Base-by-base conservation (phyloP, 2,797 vertebrate genomes). In the Rhadinocentrus ornatus region DNA sequence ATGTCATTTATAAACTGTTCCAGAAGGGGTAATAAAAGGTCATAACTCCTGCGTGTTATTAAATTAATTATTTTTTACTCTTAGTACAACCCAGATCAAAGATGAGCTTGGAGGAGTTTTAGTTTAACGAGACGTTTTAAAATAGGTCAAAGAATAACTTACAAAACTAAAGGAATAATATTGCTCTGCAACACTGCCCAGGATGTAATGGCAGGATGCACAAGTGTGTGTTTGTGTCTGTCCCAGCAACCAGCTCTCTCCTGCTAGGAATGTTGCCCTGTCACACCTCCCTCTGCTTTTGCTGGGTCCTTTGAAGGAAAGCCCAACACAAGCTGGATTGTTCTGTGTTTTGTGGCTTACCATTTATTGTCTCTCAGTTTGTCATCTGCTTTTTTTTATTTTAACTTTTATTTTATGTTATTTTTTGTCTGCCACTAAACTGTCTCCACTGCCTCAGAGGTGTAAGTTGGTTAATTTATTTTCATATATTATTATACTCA, bases 201-300 rank as follows among this genome's bases (percentile, higher is more conserved):
- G 9, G 9, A 22, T 61, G 9, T 48, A 60, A 61, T n/a, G 31
- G 64, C 37, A 66, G 20, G 44, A 46, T 48, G 39, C 41, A 44
- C 22, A 16, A n/a, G 66, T 8, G 52, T 56, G 60, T 75, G 20
- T 69, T 48, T 64, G 48, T 55, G 50, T 71, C 54, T 85, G 72
- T 82, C 92, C 66, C 37, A 66, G 86, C 88, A 88, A 92, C 89
- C 26, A 60, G 58, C 73, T 73, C 46, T 26, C 71, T 60, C 70
- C 75, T 59, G 68, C 64, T 68, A 79, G 84, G 88, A 92, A 91
- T 90, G 90, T 78, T 73, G 76, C 69, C 64, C 74, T 16, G 15
- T 27, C 65, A 73, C 75, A 77, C 77, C 67, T 65, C 86, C 65
- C 60, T 62, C 62, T 72, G 83, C 68, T 50, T 39, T 46, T 22